Conservation (phyloP, 2,113 vertebrate species). For the Sula dactylatra region DNA sequence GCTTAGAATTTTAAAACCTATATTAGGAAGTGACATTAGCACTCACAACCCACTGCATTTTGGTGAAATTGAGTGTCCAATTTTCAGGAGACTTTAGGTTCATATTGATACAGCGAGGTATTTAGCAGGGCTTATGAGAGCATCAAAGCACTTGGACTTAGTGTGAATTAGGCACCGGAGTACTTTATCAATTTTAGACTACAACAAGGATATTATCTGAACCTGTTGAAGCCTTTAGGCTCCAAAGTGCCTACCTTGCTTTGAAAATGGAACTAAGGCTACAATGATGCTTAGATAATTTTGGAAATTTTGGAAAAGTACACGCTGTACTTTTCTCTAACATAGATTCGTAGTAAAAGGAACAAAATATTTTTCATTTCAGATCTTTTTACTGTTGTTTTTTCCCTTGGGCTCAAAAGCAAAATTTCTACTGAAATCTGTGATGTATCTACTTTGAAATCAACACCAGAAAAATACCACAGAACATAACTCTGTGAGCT, state of each 20-base stretch:
- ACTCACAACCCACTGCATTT: background rate
- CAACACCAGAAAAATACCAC: background rate
- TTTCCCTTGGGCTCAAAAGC: background rate
- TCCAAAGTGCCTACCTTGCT: background rate
- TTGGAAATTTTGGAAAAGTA: too few relatives aligned
- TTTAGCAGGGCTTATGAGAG: background rate
- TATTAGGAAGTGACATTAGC: slow-evolving; percentile 13
- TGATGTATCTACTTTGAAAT: background rate
- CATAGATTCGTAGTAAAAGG: background rate
- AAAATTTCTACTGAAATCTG: background rate
- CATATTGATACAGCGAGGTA: background rate
- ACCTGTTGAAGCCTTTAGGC: background rate
- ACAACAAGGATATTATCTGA: slow-evolving; percentile 15
- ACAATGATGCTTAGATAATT: background rate
- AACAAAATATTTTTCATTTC: background rate
- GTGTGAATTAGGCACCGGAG: slow-evolving; percentile 7
- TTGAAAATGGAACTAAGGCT: slow-evolving; percentile 41
- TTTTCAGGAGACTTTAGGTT: slow-evolving; percentile 4
- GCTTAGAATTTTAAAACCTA: background rate
- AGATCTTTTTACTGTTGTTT: background rate
- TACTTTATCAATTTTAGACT: slow-evolving; percentile 9
- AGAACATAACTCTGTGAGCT: background rate
- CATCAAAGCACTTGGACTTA: background rate
- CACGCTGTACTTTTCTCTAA: background rate
- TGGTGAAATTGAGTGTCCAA: background rate